Base-by-base conservation (phyloP, 2,113 vertebrate genomes). In the Oncorhynchus keta region DNA sequence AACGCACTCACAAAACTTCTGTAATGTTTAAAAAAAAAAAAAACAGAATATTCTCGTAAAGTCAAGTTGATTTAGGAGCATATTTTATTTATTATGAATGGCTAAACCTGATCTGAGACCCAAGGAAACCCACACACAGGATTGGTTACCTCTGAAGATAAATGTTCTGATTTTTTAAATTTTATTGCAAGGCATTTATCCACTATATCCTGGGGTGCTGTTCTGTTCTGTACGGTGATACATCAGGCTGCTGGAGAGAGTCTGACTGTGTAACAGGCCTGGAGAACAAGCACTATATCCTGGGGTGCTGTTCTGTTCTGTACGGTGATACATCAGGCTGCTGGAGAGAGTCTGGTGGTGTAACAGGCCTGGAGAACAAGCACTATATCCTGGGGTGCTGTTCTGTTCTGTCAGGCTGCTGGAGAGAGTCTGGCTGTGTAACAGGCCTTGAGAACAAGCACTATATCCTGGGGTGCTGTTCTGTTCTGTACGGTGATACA, bases 371-470 rank as follows among this genome's bases (percentile, higher is more conserved):
- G 4, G 59, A 57, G 57, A 30, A 79, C 88, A 84, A 72, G 79
- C 75, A 81, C 83, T 24, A 24, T 24, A 24, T 24, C 24, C 88
- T 0, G 26, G 74, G 89, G 90, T 2, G 8, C 88, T 75, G 71
- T 85, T 82, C 85, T 85, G 82, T 83, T 24, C 24, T 24, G 24
- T 24, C 24, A 24, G 24, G 39, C 7, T 8, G 8, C 7, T 8
- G 8, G 39, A 74, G 14, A 51, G 92, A 91, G 91, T 90, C 88
- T 88, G 71, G 80, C 75, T 77, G 82, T 79, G 84, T 84, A 89
- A 86, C 80, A 55, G 9, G 59, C 62, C 2, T 11, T 2, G 59
- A 57, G 57, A 30, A 79, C 88, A 84, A 72, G 79, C 75, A 81
- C 83, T 24, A 24, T 24, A 24, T 24, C 24, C 88, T 0, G 26